Percentiles rank a stretch among this genome's conserved stretches.
phyloP scores from a whole-genome alignment of 37 sponge, comb jelly and placozoan genomes.

The Beroe ovata region DNA sequence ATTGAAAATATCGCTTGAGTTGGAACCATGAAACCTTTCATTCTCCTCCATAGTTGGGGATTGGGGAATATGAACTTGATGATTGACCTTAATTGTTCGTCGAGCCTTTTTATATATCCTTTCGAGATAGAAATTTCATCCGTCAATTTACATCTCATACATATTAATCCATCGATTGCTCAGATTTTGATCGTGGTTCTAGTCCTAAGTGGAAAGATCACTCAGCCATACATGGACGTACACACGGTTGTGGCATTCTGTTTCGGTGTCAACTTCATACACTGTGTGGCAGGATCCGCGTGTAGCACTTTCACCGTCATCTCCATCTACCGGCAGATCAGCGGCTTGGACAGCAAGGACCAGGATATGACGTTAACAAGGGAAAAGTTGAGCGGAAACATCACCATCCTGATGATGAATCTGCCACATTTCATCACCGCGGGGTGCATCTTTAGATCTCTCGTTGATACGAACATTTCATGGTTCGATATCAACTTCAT shows the following conservation, averaged over 20 bases:
- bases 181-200: slow-evolving; percentile 48
- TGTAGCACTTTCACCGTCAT: slow-evolving; percentile 16
- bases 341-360: neutral
- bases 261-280: slow-evolving; percentile 1
- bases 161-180: too few species aligned
- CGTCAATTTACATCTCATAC: too few species aligned
- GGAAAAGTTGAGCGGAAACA: slow-evolving; percentile 1
- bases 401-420: slow-evolving; percentile 63
- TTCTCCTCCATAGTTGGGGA: too few species aligned
- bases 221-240: neutral
- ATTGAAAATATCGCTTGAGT: too few species aligned
- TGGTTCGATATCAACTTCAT: slow-evolving; percentile 53
- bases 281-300: slow-evolving; percentile 29
- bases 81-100: too few species aligned
- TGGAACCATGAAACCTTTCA: too few species aligned
- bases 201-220: slow-evolving; percentile 15
- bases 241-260: neutral
- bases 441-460: neutral
- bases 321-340: neutral
- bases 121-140: too few species aligned
- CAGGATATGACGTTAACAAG: neutral
- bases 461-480: neutral
- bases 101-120: too few species aligned
- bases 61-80: too few species aligned
- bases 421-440: slow-evolving; percentile 46